Conservation (phyloP, 2,888 invertebrate species). For the Ischnura elegans region DNA sequence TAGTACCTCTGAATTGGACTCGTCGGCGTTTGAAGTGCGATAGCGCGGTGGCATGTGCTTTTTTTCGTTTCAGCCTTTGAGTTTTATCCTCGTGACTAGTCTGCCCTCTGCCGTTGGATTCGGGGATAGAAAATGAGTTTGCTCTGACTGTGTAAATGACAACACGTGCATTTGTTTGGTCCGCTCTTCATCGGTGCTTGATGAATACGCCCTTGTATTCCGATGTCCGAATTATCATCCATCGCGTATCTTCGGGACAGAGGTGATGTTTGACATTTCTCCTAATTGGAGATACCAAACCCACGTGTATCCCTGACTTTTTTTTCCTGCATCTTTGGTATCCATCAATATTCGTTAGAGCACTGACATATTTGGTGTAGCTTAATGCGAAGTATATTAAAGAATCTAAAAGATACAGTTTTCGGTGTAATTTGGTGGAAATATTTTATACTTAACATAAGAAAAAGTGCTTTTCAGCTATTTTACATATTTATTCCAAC, state of each 20-base stretch:
- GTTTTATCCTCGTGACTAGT: background rate
- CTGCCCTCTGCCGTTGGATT: background rate
- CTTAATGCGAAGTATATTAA: no score
- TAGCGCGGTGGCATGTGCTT: background rate
- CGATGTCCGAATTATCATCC: background rate
- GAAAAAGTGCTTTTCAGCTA: no score
- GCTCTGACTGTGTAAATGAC: background rate
- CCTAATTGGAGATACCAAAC: no score
- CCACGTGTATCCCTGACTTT: no score
- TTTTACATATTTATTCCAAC: no score
- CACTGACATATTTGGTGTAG: no score
- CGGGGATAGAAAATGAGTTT: conserved; percentile 17
- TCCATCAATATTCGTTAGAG: no score
- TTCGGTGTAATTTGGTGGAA: no score
- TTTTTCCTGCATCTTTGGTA: no score
- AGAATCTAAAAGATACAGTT: no score
- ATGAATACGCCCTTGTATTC: background rate
- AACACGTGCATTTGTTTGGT: background rate
- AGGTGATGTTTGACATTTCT: no score
- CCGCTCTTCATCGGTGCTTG: background rate
- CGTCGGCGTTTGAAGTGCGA: background rate
- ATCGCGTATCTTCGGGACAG: background rate
- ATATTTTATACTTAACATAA: no score
- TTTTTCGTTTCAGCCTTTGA: background rate
- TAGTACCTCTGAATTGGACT: background rate